Conservation (phyloP, 1,140 invertebrate genomes). For the Heliconius hermathena region DNA sequence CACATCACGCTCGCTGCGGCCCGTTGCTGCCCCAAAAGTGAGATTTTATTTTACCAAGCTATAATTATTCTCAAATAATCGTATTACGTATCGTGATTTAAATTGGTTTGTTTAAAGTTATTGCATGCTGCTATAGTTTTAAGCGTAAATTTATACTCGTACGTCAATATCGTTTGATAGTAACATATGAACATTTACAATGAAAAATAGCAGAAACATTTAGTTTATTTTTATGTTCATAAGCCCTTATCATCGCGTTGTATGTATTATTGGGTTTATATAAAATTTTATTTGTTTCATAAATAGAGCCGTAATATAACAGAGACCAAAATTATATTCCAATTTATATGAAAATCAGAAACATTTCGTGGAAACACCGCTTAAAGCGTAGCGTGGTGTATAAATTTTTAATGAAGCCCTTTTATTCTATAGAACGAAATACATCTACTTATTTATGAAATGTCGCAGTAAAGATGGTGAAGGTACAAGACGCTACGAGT, state of each 20-base stretch:
- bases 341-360: conserved; percentile 23
- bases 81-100: no score
- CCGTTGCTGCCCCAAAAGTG: conserved; percentile 91
- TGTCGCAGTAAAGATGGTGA: conserved; percentile 44
- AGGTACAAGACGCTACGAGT: conserved; percentile 47
- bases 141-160: no score
- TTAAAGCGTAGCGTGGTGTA: conserved; percentile 31
- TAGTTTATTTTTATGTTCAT: not conserved
- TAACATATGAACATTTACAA: no score
- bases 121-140: no score
- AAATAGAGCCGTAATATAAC: not conserved
- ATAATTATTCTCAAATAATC: not conserved
- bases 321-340: conserved; percentile 6
- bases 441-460: conserved; percentile 41
- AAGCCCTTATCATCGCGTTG: not conserved
- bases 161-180: no score
- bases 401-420: conserved; percentile 41
- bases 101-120: no score
- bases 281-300: conserved; percentile 15
- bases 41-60: conserved; percentile 36
- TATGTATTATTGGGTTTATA: conserved; percentile 5
- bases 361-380: conserved; percentile 19
- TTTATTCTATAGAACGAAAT: conserved; percentile 37
- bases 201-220: not conserved
- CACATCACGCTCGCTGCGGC: conserved; percentile 91